Conservation (phyloP, 1,140 invertebrate species). For the Papilio polyxenes region DNA sequence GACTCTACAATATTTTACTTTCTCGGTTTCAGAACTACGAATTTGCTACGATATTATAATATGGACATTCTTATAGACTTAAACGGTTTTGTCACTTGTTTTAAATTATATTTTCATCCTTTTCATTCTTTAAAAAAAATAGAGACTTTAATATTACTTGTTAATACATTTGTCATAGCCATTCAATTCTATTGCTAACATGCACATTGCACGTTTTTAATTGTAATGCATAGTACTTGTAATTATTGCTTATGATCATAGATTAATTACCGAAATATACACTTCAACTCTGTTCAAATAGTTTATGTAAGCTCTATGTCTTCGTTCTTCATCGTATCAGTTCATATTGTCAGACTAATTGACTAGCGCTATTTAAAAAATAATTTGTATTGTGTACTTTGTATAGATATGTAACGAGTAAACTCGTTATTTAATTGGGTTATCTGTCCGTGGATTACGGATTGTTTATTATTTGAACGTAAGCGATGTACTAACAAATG, state of each 20-base stretch:
- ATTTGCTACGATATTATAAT: too few relatives aligned
- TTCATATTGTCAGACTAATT: not conserved
- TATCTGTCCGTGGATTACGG: conserved; percentile 20
- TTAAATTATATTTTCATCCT: too few relatives aligned
- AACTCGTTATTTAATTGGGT: conserved; percentile 25
- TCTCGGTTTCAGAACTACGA: too few relatives aligned
- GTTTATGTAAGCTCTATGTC: not conserved
- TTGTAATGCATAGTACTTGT: too few relatives aligned
- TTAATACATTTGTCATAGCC: too few relatives aligned
- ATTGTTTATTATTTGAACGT: conserved; percentile 21
- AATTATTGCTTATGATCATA: not conserved
- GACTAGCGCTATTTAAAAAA: not conserved
- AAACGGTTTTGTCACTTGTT: too few relatives aligned
- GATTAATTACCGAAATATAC: not conserved
- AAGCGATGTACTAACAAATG: conserved; percentile 7
- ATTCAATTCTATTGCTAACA: too few relatives aligned
- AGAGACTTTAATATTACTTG: too few relatives aligned
- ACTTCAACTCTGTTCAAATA: not conserved
- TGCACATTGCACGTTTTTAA: too few relatives aligned
- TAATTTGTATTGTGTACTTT: not conserved
- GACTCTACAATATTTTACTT: too few relatives aligned
- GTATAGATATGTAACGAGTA: not conserved
- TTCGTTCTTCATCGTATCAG: not conserved
- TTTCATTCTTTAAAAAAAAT: too few relatives aligned
- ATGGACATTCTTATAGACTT: too few relatives aligned